Evolutionary conservation across 2,888 invertebrate genomes (phyloP), one percentile per base, ranked within the genome.

Genomic region (Azorinus chamasolen): DNA sequence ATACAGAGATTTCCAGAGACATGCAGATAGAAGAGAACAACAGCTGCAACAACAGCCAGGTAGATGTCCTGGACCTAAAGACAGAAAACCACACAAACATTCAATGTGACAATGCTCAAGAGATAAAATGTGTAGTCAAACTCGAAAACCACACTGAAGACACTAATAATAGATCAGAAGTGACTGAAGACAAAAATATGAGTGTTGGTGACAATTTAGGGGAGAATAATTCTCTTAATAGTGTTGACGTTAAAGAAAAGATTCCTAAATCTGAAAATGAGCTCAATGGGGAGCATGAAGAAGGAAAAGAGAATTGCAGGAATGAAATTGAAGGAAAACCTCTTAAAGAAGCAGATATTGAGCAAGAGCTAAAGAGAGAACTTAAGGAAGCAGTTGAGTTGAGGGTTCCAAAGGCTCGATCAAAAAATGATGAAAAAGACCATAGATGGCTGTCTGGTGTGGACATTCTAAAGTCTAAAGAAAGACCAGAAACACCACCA

Each of bases 401-500:
- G 25, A 50, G 70, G 53, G 55, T 72, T 46, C 69, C 69, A 22
- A 70, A 73, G 50, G 24, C 72, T 10, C 54, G 45, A 39, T 27
- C 69, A n/a, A 58, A 61, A 25, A 57, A 45, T 50, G 66, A 70
- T 10, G 22, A 10, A 41, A 51, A 45, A 4, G 80, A 80, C 32
- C 63, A 53, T 46, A 73, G 76, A 18, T 80, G 73, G 80, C 48
- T 73, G 51, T 20, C 41, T n/a, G 39, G 46, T 16, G 25, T 37
- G 6, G 51, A 50, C 54, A 51, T 22, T 43, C 66, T 63, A 24
- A 71, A 65, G 22, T 46, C 37, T 14, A 64, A 58, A 22, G 57
- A 62, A 51, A 57, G 84, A 27, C 70, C 86, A 39, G 86, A 83
- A 45, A 86, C 86, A 32, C 86, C 86, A n/a, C 86, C 86, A 16